A percentile compares a stretch with the other conserved stretches of the same genome.
Conservation (phyloP, 2,113 vertebrate genomes). For the Castor canadensis region DNA sequence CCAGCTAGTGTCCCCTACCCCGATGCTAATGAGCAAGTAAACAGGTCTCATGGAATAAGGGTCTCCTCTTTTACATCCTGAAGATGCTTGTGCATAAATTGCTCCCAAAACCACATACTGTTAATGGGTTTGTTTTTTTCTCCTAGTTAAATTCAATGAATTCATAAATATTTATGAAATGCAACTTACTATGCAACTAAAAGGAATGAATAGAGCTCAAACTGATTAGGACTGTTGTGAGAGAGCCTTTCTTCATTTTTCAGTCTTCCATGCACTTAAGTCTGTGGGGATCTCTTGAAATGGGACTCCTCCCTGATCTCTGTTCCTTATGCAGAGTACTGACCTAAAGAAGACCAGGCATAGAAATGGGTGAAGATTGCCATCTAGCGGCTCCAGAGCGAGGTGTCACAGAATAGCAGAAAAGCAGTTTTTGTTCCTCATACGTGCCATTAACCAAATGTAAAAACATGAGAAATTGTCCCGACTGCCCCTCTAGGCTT, state of each 20-base stretch:
- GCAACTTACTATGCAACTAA: slow-evolving; percentile 34
- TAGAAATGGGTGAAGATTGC: slow-evolving; percentile 21
- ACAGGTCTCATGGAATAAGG: neutral
- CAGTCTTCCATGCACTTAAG: neutral
- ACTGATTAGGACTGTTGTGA: slow-evolving; percentile 45
- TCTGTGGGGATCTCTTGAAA: neutral
- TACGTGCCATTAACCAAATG: neutral
- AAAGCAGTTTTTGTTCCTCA: neutral
- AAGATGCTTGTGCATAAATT: slow-evolving; percentile 28
- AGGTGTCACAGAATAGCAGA: neutral
- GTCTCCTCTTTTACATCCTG: slow-evolving; percentile 22
- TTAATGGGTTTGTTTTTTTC: slow-evolving; percentile 29
- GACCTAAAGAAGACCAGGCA: neutral
- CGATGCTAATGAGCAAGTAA: slow-evolving; percentile 6
- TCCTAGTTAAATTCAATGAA: slow-evolving; percentile 17
- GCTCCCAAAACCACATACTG: neutral
- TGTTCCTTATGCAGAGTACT: neutral
- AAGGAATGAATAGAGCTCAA: neutral
- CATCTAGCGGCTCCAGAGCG: slow-evolving; percentile 62
- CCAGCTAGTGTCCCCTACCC: neutral
- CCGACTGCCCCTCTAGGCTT: neutral
- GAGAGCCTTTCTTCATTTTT: slow-evolving; percentile 16
- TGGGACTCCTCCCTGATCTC: neutral
- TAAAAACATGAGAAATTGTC: neutral
- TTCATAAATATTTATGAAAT: slow-evolving; percentile 64